A percentile compares a stretch with the other conserved stretches of the same genome.
Evolutionary conservation across 1,140 invertebrate species (phyloP).

Genomic region (Panagrolaimus sp.): DNA sequence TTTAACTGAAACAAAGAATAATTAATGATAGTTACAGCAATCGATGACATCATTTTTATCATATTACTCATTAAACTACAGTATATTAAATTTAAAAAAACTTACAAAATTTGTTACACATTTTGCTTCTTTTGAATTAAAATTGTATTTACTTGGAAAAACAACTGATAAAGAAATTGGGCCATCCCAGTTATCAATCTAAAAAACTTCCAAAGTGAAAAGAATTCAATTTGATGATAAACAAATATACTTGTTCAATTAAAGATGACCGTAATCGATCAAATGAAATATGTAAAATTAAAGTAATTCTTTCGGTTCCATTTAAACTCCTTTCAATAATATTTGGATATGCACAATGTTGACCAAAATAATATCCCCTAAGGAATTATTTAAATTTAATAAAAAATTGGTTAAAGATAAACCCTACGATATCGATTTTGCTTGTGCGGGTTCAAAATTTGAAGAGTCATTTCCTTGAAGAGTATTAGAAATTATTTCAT

Average conservation of each 20-base stretch:
- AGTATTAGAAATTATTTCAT: no score
- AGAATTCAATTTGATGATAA: neutral
- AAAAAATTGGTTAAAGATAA: no score
- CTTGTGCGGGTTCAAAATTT: no score
- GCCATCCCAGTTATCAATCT: conserved; percentile 12
- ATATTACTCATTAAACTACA: neutral
- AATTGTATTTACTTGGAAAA: neutral
- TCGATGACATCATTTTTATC: neutral
- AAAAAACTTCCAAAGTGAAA: neutral
- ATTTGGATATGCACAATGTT: neutral
- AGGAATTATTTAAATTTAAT: neutral
- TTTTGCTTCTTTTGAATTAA: neutral
- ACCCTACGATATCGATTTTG: no score
- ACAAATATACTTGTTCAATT: neutral
- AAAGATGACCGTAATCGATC: neutral
- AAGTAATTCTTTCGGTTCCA: neutral
- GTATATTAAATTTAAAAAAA: neutral
- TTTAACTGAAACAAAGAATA: neutral
- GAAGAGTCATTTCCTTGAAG: no score
- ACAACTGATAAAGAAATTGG: conserved; percentile 8
- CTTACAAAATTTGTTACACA: neutral
- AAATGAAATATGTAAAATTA: neutral
- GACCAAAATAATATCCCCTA: neutral
- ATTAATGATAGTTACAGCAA: no score
- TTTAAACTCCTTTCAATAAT: conserved; percentile 7